A percentile compares a stretch with the other conserved stretches of the same genome.
Conservation (phyloP, 2,888 invertebrate species). For the Aquatica leii region DNA sequence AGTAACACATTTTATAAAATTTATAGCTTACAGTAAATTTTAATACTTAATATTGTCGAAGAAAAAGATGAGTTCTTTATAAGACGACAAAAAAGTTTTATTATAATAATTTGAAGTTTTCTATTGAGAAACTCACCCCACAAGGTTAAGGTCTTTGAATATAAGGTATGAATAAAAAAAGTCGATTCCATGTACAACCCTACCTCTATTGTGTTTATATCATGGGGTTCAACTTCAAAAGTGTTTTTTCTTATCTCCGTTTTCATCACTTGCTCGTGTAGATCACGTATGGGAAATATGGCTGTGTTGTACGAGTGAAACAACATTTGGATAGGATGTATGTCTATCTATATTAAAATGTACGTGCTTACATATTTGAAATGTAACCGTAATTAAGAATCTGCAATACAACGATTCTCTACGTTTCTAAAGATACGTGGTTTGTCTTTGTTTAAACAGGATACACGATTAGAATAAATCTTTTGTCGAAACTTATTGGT, state of each 20-base stretch:
- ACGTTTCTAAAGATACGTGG: constrained; percentile 21
- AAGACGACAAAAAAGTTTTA: no score
- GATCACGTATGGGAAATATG: constrained; percentile 34
- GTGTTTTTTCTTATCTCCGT: constrained; percentile 13
- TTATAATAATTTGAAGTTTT: no score
- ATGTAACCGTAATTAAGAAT: constrained; percentile 24
- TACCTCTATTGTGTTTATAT: constrained; percentile 2
- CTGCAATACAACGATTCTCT: constrained; percentile 4
- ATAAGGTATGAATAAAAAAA: background rate
- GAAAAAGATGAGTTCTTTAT: background rate
- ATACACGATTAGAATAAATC: constrained; percentile 26
- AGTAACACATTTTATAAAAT: no score
- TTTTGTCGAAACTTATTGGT: constrained; percentile 29
- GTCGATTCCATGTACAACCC: constrained; percentile 1
- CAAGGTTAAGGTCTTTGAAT: no score
- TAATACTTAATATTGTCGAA: no score
- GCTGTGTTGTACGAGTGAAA: constrained; percentile 17
- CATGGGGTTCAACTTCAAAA: constrained; percentile 2
- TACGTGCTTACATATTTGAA: constrained; percentile 23
- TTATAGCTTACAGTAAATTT: no score
- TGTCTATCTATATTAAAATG: constrained; percentile 17
- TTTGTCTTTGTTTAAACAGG: constrained; percentile 29
- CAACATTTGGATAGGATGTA: constrained; percentile 12
- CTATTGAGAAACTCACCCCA: no score
- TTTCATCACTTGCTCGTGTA: constrained; percentile 24